Evolutionary conservation across 2,113 vertebrate species (phyloP), one percentile per base, ranked within the genome.

Genomic region (Enhydra lutris): DNA sequence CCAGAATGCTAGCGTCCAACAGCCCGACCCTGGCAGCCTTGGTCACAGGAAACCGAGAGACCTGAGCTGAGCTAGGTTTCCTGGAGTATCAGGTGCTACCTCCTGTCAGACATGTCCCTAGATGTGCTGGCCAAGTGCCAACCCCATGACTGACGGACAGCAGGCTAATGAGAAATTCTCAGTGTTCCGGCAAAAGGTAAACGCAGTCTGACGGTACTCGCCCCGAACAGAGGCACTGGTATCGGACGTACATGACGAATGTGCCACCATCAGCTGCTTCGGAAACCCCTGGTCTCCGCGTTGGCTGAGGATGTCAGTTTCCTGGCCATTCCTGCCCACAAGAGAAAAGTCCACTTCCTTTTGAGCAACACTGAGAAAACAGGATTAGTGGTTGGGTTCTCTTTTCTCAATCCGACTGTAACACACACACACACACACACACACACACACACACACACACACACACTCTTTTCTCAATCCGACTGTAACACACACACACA

Each of bases 321-420:
- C 55, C 92, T 79, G 39, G 52, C 20, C 39, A 39, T n/a, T 57
- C 26, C 74, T 10, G 50, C 57, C 36, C 67, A 52, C 39, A 52
- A 85, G 81, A 85, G 73, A 47, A 78, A 89, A 92, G 29, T 55
- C 83, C 61, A 47, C n/a, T 89, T 76, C 86, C 89, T 82, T 97
- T 21, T 5, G 50, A 50, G 63, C 4, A 26, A 84, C 23, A 69
- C 31, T 50, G 55, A 91, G 86, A 55, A 96, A 88, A 24, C 26
- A 57, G 67, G 79, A 52, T 80, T 24, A 21, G 23, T 17, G 6
- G 0, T 2, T 23, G 39, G 36, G 73, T 74, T 73, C 29, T 39
- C 67, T 47, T 45, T 71, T 31, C 45, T 95, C 55, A 26, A 20
- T 45, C 80, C 18, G 55, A 24, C 42, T 11, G 24, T 36, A 55